Conservation (phyloP, 2,113 vertebrate genomes). For the Agapornis roseicollis region DNA sequence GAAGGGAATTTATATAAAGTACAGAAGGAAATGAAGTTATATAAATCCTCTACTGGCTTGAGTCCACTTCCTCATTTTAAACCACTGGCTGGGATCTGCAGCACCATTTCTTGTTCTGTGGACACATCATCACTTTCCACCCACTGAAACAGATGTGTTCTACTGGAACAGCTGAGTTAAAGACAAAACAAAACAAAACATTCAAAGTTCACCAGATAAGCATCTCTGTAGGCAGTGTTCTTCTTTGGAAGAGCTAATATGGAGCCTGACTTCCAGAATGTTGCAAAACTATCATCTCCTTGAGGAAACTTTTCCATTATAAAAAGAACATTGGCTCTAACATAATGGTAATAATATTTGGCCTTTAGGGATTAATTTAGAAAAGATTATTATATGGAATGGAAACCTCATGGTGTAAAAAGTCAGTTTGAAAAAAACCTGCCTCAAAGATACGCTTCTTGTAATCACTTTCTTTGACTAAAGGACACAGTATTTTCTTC, state of each 20-base stretch:
- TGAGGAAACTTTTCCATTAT: background rate
- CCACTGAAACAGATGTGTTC: background rate
- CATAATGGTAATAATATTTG: background rate
- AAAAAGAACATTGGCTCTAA: background rate
- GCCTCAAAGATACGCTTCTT: background rate
- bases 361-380: background rate
- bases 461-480: background rate
- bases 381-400: background rate
- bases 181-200: background rate
- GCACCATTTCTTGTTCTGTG: background rate
- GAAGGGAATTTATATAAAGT: background rate
- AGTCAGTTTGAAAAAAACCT: background rate
- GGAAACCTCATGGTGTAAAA: background rate
- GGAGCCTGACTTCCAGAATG: background rate
- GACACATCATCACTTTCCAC: constrained; percentile 1
- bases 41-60: background rate
- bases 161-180: background rate
- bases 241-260: background rate
- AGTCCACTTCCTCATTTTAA: background rate
- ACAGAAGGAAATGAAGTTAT: background rate
- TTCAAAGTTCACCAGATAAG: background rate
- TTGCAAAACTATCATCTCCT: background rate
- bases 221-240: background rate
- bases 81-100: background rate
- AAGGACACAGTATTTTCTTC: background rate